Percentiles rank a stretch among this genome's conserved stretches.
Evolutionary conservation across 2,797 vertebrate species (phyloP).

Genomic region (Falco berigora): DNA sequence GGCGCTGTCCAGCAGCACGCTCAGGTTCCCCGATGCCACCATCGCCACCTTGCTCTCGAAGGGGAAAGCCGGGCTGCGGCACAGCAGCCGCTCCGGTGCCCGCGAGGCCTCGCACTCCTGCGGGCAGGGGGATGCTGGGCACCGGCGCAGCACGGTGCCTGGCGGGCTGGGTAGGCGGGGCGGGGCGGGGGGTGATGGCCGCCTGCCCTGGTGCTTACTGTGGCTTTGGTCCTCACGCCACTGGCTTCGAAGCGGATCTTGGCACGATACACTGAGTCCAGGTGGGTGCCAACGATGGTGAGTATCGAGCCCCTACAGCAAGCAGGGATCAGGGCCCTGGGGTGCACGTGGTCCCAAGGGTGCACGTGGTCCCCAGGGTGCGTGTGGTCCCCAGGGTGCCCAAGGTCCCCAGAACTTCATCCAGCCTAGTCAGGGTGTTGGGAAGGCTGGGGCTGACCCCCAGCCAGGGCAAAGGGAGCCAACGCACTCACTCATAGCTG

Average conservation of each 20-base stretch:
- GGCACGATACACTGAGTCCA: slow-evolving; percentile 83
- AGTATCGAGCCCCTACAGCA: slow-evolving; percentile 79
- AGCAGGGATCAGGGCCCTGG: neutral
- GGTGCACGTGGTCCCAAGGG: no score
- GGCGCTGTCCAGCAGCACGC: slow-evolving; percentile 81
- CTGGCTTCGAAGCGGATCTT: slow-evolving; percentile 74
- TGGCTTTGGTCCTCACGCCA: neutral
- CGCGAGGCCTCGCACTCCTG: slow-evolving; percentile 73
- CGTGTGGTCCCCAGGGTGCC: neutral
- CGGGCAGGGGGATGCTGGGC: neutral
- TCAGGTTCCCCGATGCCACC: slow-evolving; percentile 73
- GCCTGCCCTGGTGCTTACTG: slow-evolving; percentile 17
- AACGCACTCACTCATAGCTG: slow-evolving; percentile 77
- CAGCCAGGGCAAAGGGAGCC: neutral
- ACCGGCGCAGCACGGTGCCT: fast-evolving
- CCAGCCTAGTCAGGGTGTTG: neutral
- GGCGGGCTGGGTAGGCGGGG: neutral
- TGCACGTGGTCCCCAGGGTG: neutral
- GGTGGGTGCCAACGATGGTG: slow-evolving; percentile 82
- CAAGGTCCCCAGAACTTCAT: neutral
- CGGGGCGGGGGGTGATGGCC: fast-evolving
- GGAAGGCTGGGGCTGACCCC: neutral
- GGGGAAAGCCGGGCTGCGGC: slow-evolving; percentile 76
- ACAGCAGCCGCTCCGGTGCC: slow-evolving; percentile 71
- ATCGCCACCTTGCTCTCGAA: slow-evolving; percentile 69